Evolutionary conservation across 2,888 invertebrate species (phyloP).

Genomic region (Dryomyza anilis): DNA sequence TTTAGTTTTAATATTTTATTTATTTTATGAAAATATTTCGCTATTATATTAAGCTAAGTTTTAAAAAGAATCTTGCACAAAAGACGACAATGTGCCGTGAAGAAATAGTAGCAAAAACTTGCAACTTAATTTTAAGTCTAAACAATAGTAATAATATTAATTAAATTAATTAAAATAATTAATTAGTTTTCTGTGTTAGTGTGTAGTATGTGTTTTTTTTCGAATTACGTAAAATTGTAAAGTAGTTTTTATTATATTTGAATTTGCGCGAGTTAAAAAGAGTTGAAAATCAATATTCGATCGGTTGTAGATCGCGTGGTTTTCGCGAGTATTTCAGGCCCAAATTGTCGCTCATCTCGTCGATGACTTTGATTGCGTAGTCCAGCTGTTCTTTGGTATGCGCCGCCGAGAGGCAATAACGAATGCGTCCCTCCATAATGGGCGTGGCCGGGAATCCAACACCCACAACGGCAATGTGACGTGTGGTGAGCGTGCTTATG

Average conservation of each 20-base stretch:
- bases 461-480: slow-evolving; percentile 90
- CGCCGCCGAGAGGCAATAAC: slow-evolving; percentile 94
- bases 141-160: neutral
- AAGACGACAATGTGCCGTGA: no score
- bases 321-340: slow-evolving; percentile 81
- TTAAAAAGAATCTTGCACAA: no score
- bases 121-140: neutral
- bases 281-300: slow-evolving; percentile 63
- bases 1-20: neutral
- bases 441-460: slow-evolving; percentile 99
- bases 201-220: neutral
- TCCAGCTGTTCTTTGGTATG: slow-evolving; percentile 95
- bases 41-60: neutral
- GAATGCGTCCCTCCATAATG: slow-evolving; percentile 86
- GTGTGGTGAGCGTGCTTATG: slow-evolving; percentile 79
- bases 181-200: neutral
- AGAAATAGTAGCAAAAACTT: neutral
- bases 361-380: slow-evolving; percentile 73
- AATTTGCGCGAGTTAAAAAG: neutral
- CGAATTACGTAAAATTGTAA: no score
- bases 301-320: slow-evolving; percentile 65
- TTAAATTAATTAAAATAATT: slow-evolving; percentile 1
- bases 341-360: slow-evolving; percentile 74
- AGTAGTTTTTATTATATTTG: no score
- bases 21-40: neutral